A percentile compares a stretch with the other conserved stretches of the same genome.
Conservation (phyloP, 2,113 vertebrate genomes). For the Rhea pennata region DNA sequence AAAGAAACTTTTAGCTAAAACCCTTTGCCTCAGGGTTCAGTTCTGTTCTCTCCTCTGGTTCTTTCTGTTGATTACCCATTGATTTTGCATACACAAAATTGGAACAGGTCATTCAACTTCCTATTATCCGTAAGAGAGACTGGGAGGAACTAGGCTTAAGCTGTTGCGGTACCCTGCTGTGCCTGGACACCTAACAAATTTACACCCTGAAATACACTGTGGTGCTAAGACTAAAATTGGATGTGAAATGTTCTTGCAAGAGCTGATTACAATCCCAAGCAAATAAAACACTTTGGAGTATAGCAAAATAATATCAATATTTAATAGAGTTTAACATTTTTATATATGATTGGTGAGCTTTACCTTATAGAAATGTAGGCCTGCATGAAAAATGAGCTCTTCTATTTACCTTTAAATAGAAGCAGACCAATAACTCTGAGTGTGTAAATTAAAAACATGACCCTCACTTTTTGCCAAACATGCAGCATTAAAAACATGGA, state of each 20-base stretch:
- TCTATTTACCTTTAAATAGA: conserved; percentile 56
- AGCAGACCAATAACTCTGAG: conserved; percentile 33
- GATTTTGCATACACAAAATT: neutral
- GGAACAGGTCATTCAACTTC: neutral
- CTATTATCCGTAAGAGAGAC: conserved; percentile 17
- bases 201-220: conserved; percentile 30
- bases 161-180: conserved; percentile 24
- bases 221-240: conserved; percentile 45
- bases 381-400: conserved; percentile 45
- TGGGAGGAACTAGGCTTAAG: neutral
- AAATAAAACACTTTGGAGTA: conserved; percentile 21
- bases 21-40: neutral
- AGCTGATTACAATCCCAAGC: conserved; percentile 7
- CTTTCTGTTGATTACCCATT: neutral
- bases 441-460: conserved; percentile 59
- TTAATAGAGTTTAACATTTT: conserved; percentile 22
- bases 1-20: neutral
- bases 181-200: conserved; percentile 47
- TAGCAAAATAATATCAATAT: neutral
- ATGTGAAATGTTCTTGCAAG: neutral
- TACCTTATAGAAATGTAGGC: conserved; percentile 4
- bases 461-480: conserved; percentile 13
- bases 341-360: neutral
- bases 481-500: neutral
- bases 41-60: neutral